Base-by-base conservation (phyloP, 2,797 vertebrate species). In the Spea hammondii region DNA sequence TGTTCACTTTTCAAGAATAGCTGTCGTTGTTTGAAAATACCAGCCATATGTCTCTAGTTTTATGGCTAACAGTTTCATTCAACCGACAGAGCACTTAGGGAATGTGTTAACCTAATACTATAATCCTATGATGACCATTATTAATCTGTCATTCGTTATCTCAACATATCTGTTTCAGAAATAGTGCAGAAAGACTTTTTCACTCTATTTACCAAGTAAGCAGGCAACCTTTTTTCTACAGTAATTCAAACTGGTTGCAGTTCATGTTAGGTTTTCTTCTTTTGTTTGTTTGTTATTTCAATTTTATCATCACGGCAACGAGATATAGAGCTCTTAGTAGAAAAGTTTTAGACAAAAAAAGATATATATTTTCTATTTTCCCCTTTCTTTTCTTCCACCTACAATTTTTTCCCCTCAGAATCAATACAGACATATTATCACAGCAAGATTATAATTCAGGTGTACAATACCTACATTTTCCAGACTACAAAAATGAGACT, bases 381-480 rank as follows among this genome's bases (percentile, higher is more conserved):
- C 72, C 79, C 84, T 88, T 84, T 82, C 86, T 86, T 87, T 80
- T 82, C 85, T 89, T 83, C 87, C 83, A 86, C 89, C 84, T 77
- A 48, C 85, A 83, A 60, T 79, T 59, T 84, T 88, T 86, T 82
- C 88, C 89, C 84, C 88, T 89, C 89, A 85, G 90, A 89, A 88
- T 92, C 90, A 91, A 89, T 90, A 87, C 86, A 86, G 76, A 84
- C 70, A 9, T 76, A 92, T 93, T 92, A 93, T 93, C 92, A 87
- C 92, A 93, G 91, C 90, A 85, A 90, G 91, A 82, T 89, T 88
- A 87, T 90, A 90, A 93, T 89, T 90, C 90, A 86, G 92, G 87
- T 89, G 86, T 88, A 91, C 89, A 91, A 90, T 91, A 89, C 91
- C 88, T 91, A 86, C 84, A 83, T 89, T 91, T 88, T 83, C 79